phyloP scores from a whole-genome alignment of 2,888 invertebrate species.

The Calameuta idolon region DNA sequence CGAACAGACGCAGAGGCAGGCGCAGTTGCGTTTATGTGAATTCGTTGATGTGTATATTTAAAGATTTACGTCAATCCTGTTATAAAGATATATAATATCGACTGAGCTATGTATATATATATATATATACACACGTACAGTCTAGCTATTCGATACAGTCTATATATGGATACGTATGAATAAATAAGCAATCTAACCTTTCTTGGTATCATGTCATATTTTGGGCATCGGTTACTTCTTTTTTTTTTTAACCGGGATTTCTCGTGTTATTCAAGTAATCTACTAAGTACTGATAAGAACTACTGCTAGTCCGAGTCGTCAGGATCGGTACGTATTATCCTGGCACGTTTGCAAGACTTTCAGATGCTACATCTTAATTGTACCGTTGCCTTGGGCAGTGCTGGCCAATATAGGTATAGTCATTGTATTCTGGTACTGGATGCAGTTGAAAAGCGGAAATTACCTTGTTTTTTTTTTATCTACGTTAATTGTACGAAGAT shows the following conservation, averaged over 20 bases:
- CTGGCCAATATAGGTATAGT: neutral
- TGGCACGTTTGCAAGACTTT: neutral
- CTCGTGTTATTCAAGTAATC: neutral
- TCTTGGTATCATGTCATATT: neutral
- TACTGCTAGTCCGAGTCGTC: neutral
- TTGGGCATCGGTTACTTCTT: neutral
- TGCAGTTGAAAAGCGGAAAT: neutral
- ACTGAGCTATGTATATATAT: neutral
- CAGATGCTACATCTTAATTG: neutral
- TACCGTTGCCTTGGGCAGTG: neutral
- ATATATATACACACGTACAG: too few relatives aligned
- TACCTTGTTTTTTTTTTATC: neutral
- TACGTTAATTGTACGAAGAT: neutral
- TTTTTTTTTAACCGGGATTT: neutral
- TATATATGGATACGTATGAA: neutral
- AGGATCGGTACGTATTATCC: neutral
- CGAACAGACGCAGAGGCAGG: neutral
- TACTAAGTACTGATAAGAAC: neutral
- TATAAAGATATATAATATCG: neutral
- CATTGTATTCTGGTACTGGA: neutral
- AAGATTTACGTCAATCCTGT: neutral
- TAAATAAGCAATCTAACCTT: neutral
- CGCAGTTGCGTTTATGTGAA: conserved; percentile 1
- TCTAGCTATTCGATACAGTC: neutral
- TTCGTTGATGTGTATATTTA: neutral